phyloP scores from a whole-genome alignment of 2,888 invertebrate genomes.

The Phlogophora meticulosa region DNA sequence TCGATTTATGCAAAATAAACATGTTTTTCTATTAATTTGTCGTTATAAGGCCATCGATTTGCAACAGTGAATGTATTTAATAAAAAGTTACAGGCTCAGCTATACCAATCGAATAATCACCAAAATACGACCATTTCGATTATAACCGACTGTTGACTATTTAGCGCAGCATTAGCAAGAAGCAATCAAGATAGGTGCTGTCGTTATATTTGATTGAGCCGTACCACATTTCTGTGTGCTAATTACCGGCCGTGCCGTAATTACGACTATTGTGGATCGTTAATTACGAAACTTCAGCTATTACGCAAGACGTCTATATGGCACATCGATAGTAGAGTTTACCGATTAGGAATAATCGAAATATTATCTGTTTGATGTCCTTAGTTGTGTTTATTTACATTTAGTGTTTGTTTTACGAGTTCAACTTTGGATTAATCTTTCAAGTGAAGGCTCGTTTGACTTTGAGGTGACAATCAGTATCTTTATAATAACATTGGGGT shows the following conservation, averaged over 20 bases:
- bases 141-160: constrained; percentile 16
- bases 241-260: constrained; percentile 57
- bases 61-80: too few species aligned
- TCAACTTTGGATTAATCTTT: constrained; percentile 40
- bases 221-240: constrained; percentile 65
- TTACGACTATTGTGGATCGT: constrained; percentile 54
- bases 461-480: constrained; percentile 27
- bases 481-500: not conserved
- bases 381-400: constrained; percentile 47
- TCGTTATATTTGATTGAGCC: constrained; percentile 64
- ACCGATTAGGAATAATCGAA: constrained; percentile 57
- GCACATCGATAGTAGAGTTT: constrained; percentile 37
- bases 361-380: constrained; percentile 48
- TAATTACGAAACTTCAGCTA: constrained; percentile 54
- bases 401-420: constrained; percentile 45
- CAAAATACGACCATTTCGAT: constrained; percentile 30
- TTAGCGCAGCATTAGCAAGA: constrained; percentile 44
- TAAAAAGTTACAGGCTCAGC: too few species aligned
- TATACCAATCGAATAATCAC: constrained; percentile 17
- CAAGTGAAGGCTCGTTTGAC: constrained; percentile 22
- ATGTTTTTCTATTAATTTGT: constrained; percentile 5
- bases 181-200: constrained; percentile 55
- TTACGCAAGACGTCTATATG: constrained; percentile 49
- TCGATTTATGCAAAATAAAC: constrained; percentile 33
- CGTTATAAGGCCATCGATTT: not conserved